A percentile compares a stretch with the other conserved stretches of the same genome.
phyloP scores from a whole-genome alignment of 2,888 invertebrate genomes.

The Netelia inedita region DNA sequence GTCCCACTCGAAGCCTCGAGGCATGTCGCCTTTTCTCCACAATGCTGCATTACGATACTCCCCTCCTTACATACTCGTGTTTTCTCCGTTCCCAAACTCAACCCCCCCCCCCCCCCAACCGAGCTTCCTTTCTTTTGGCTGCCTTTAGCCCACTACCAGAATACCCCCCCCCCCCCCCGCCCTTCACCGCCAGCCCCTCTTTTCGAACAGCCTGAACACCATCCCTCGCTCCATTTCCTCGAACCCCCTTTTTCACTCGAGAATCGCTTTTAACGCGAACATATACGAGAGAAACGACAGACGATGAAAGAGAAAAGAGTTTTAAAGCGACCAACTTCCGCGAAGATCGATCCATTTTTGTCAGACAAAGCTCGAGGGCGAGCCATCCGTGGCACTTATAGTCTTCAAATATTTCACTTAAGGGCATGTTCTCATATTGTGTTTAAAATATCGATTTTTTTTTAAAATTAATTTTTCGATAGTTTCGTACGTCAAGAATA shows the following conservation, averaged over 20 bases:
- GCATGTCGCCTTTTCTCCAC: slow-evolving; percentile 73
- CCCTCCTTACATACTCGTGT: slow-evolving; percentile 57
- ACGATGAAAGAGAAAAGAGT: slow-evolving; percentile 41
- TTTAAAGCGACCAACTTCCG: slow-evolving; percentile 49
- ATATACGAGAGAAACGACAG: slow-evolving; percentile 37
- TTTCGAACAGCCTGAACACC: slow-evolving; percentile 49
- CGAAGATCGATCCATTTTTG: slow-evolving; percentile 57
- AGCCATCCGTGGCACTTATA: slow-evolving; percentile 19
- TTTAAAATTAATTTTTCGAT: too few relatives aligned
- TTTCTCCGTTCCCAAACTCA: neutral
- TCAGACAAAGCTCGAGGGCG: slow-evolving; percentile 36
- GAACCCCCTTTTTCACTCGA: slow-evolving; percentile 47
- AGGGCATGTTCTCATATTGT: neutral
- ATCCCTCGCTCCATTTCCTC: slow-evolving; percentile 37
- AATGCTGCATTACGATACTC: slow-evolving; percentile 80
- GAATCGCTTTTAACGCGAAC: slow-evolving; percentile 59
- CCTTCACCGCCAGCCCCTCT: neutral
- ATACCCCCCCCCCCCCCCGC: neutral
- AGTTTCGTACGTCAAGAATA: too few relatives aligned
- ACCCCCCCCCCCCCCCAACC: slow-evolving; percentile 47
- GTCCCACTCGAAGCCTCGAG: slow-evolving; percentile 71
- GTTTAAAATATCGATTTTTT: too few relatives aligned
- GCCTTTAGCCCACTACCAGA: slow-evolving; percentile 17
- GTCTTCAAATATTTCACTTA: slow-evolving; percentile 24
- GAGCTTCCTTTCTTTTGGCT: slow-evolving; percentile 60